Conservation (phyloP, 2,113 vertebrate species). For the Bettongia penicillata region DNA sequence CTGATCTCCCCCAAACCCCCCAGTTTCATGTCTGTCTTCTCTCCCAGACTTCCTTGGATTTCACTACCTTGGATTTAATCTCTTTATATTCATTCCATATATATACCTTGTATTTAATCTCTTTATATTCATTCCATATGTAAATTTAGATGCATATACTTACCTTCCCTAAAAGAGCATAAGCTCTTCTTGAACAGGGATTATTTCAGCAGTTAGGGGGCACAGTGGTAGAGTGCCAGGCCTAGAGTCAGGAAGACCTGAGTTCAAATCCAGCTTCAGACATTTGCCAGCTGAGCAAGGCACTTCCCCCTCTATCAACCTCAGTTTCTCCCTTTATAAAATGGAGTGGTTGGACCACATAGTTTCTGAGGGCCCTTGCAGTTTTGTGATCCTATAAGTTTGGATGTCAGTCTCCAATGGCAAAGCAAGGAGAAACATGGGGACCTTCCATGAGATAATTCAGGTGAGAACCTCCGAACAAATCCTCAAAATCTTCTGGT, state of each 20-base stretch:
- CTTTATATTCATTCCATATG: background rate
- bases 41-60: background rate
- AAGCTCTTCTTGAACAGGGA: background rate
- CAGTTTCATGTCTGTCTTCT: background rate
- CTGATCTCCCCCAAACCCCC: no score
- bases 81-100: no score
- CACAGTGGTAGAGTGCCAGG: fast-evolving
- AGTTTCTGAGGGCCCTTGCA: background rate
- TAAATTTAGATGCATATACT: background rate
- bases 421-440: background rate
- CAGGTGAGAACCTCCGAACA: background rate
- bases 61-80: no score
- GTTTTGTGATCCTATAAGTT: background rate
- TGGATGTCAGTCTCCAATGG: background rate
- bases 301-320: background rate
- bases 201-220: background rate
- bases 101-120: background rate
- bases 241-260: background rate
- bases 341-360: background rate
- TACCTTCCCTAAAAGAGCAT: background rate
- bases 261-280: background rate
- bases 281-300: background rate
- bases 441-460: background rate
- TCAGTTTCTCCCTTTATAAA: background rate
- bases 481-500: background rate